Evolutionary conservation across 2,113 vertebrate species (phyloP).

Genomic region (Nymphicus hollandicus): DNA sequence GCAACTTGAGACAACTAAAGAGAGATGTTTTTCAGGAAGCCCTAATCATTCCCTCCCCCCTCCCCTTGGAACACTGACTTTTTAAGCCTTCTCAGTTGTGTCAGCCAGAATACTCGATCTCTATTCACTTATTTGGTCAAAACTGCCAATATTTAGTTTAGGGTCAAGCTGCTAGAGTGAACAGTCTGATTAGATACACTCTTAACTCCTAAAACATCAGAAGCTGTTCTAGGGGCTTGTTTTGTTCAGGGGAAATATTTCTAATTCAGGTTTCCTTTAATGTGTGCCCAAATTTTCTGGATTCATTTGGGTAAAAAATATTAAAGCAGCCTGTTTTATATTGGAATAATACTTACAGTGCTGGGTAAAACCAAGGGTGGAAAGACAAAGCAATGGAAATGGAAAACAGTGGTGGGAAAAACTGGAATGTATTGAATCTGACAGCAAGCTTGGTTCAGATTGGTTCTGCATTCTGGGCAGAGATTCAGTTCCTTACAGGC

Average conservation of each 20-base stretch:
- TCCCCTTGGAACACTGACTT: neutral
- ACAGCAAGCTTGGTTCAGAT: neutral
- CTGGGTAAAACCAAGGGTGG: neutral
- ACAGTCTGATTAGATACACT: neutral
- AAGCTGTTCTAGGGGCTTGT: neutral
- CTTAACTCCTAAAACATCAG: neutral
- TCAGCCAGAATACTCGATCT: neutral
- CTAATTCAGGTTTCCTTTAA: neutral
- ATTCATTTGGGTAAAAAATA: neutral
- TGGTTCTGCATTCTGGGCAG: neutral
- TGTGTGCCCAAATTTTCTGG: neutral
- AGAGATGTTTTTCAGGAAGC: constrained; percentile 1
- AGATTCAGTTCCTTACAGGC: neutral
- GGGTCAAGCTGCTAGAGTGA: neutral
- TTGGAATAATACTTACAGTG: neutral
- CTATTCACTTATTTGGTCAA: neutral
- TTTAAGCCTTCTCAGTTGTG: neutral
- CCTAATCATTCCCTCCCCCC: neutral
- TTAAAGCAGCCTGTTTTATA: neutral
- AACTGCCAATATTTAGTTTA: neutral
- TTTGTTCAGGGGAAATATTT: neutral
- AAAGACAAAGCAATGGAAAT: neutral
- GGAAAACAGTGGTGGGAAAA: neutral
- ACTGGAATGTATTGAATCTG: neutral
- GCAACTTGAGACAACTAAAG: neutral